Conservation (phyloP, 2,113 vertebrate species). For the Gobio gobio region DNA sequence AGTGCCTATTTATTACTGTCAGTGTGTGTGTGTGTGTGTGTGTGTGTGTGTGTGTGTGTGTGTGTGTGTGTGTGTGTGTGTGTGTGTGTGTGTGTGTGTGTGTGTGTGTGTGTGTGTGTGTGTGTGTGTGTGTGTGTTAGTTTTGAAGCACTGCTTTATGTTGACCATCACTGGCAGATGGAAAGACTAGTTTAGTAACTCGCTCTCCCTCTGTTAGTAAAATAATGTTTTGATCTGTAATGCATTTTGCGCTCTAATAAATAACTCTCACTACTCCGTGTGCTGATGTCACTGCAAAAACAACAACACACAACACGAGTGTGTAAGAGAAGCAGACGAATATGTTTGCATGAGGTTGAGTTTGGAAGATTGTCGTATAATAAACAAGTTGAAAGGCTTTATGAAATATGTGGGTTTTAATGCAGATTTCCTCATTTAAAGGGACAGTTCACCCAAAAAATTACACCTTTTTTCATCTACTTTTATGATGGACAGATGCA, state of each 20-base stretch:
- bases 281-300: not conserved
- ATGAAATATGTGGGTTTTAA: not conserved
- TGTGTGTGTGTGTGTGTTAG: slow-evolving; percentile 19
- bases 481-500: no score
- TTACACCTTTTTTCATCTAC: no score
- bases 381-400: not conserved
- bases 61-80: slow-evolving; percentile 28
- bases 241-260: slow-evolving; percentile 38
- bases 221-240: slow-evolving; percentile 8
- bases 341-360: no score
- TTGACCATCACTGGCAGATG: not conserved
- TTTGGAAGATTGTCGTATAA: not conserved
- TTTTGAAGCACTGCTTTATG: slow-evolving; percentile 29
- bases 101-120: slow-evolving; percentile 11
- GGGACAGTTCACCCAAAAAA: no score
- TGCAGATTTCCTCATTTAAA: not conserved
- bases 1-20: slow-evolving; percentile 37
- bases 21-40: slow-evolving; percentile 17
- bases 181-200: slow-evolving; percentile 12
- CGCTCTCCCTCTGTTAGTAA: not conserved
- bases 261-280: slow-evolving; percentile 38
- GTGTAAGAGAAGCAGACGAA: no score
- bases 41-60: slow-evolving; percentile 30
- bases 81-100: slow-evolving; percentile 27
- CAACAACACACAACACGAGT: not conserved